Conservation (phyloP, 92 coral and sea anemone species). For the Heliopora coerulea region DNA sequence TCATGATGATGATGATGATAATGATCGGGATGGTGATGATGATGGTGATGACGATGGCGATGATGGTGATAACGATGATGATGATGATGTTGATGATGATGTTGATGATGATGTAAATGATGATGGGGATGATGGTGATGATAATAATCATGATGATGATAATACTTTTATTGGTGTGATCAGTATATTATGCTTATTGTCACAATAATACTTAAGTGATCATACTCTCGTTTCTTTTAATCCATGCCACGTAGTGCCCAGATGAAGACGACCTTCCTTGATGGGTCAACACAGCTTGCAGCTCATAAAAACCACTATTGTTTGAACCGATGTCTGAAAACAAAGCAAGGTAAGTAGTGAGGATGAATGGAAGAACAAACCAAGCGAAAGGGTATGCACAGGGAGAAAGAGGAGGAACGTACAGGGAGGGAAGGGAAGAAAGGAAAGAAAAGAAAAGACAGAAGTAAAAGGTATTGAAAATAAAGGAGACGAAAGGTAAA, state of each 20-base stretch:
- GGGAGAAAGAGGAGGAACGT: no score
- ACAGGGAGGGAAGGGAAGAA: no score
- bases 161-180: background rate
- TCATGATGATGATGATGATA: background rate
- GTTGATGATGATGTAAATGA: background rate
- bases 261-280: constrained; percentile 98
- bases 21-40: background rate
- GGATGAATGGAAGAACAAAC: no score
- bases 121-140: constrained; percentile 5
- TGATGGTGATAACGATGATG: background rate
- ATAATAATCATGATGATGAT: background rate
- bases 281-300: constrained; percentile 91
- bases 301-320: constrained; percentile 93
- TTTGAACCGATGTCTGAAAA: constrained; percentile 76
- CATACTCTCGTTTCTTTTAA: constrained; percentile 77
- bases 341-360: no score
- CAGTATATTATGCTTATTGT: no score
- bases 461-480: no score
- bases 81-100: background rate
- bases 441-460: no score
- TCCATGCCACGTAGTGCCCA: constrained; percentile 98
- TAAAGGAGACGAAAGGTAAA: no score
- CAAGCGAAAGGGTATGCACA: no score
- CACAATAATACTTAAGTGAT: background rate
- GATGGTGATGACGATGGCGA: background rate